Percentiles rank a stretch among this genome's conserved stretches.
Conservation (phyloP, 2,888 invertebrate species). For the Idaea biselata region DNA sequence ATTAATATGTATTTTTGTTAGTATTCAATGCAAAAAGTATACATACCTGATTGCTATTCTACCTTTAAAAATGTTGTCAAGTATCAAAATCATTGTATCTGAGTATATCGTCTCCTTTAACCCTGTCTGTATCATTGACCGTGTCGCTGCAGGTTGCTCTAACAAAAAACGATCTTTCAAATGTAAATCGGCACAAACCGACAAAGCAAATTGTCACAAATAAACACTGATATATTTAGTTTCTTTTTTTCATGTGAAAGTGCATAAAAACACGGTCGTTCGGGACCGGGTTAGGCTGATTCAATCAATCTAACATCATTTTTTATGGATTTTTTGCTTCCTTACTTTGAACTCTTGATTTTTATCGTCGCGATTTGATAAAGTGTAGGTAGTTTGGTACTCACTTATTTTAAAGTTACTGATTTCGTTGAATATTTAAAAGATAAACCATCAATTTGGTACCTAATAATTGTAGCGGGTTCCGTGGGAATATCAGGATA, state of each 20-base stretch:
- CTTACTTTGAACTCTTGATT: slow-evolving; percentile 47
- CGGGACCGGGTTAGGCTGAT: slow-evolving; percentile 73
- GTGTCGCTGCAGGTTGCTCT: slow-evolving; percentile 74
- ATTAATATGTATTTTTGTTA: no score
- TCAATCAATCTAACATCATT: slow-evolving; percentile 78
- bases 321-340: slow-evolving; percentile 70
- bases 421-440: not conserved
- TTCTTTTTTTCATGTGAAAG: slow-evolving; percentile 61
- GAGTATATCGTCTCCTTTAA: slow-evolving; percentile 41
- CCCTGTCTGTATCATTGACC: slow-evolving; percentile 75
- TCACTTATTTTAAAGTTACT: slow-evolving; percentile 27
- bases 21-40: not conserved
- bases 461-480: no score
- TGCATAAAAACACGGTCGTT: slow-evolving; percentile 66
- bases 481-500: no score
- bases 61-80: slow-evolving; percentile 18
- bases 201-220: slow-evolving; percentile 82
- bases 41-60: not conserved
- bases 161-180: slow-evolving; percentile 70
- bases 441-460: no score
- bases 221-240: slow-evolving; percentile 76
- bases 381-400: slow-evolving; percentile 31
- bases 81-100: slow-evolving; percentile 50
- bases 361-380: slow-evolving; percentile 63
- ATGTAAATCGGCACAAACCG: slow-evolving; percentile 78